Conservation (phyloP, 2,888 invertebrate species). For the Rhynchonema sp. region DNA sequence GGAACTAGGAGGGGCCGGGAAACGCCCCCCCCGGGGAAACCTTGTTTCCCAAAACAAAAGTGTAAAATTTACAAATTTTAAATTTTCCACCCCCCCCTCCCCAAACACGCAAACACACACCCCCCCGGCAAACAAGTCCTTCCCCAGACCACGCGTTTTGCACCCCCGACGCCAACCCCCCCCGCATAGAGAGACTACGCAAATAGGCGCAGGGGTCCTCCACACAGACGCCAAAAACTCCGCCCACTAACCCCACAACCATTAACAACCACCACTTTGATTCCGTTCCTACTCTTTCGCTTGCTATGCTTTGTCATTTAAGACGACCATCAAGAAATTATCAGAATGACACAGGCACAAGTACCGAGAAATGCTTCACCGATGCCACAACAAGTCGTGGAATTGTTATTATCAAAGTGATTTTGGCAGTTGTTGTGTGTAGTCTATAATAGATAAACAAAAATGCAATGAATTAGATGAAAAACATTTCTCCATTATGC, state of each 20-base stretch:
- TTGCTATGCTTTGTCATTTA: too few species aligned
- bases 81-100: too few species aligned
- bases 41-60: too few species aligned
- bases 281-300: too few species aligned
- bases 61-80: too few species aligned
- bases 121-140: constrained; percentile 73
- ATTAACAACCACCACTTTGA: constrained; percentile 63
- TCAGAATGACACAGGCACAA: too few species aligned
- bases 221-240: constrained; percentile 57
- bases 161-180: constrained; percentile 51
- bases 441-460: not conserved
- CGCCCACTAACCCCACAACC: constrained; percentile 61
- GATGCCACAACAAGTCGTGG: too few species aligned
- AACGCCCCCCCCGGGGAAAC: constrained; percentile 79
- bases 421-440: too few species aligned
- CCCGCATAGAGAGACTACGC: constrained; percentile 45
- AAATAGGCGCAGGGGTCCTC: constrained; percentile 67
- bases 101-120: not conserved
- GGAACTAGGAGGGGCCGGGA: constrained; percentile 52
- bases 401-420: too few species aligned
- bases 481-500: not conserved
- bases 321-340: too few species aligned
- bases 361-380: too few species aligned
- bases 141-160: constrained; percentile 35
- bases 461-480: not conserved